Evolutionary conservation across 2,797 vertebrate genomes (phyloP), one percentile per base, ranked within the genome.

Genomic region (Adelosebastes latens): DNA sequence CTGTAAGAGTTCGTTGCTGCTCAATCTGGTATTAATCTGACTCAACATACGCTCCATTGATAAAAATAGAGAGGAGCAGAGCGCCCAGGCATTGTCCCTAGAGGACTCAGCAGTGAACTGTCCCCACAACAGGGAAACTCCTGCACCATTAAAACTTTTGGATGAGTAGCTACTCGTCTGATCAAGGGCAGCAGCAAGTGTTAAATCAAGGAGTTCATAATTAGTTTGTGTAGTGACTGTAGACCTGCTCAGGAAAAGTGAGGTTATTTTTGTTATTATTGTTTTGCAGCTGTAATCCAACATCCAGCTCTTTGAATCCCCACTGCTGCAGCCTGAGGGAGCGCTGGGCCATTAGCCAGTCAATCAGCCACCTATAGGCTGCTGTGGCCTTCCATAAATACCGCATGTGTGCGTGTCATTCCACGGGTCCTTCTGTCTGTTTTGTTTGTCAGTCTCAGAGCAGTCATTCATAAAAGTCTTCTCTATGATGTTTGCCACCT

Each of bases 351-450:
- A 36, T 82, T 65, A 80, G 27, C 69, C 85, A 68, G 77, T 85
- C 82, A 82, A 78, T 90, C 86, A 88, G 75, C 81, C 81, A 75
- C 84, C 68, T 36, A 42, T 42, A 60, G 67, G 78, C 77, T 58
- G 81, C 79, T 10, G 66, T 31, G 11, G 67, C 62, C 55, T 13
- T n/a, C 75, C 56, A 72, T 79, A 60, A 80, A 75, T 70, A 79
- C 74, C 79, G 55, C 22, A 63, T 62, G n/a, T 11, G 42, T 74
- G 70, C 39, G 29, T 72, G 65, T 34, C 6, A 46, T 29, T 69
- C 29, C 69, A 2, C 32, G 39, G 27, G 10, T 75, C 53, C 42
- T 25, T 65, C 53, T 62, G 58, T 42, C 46, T 75, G 72, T 84
- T 49, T 60, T 82, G 68, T 71, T 75, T 62, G 59, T 74, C 39